Conservation (phyloP, 2,113 vertebrate species). For the Ptychochromis oligacanthus region DNA sequence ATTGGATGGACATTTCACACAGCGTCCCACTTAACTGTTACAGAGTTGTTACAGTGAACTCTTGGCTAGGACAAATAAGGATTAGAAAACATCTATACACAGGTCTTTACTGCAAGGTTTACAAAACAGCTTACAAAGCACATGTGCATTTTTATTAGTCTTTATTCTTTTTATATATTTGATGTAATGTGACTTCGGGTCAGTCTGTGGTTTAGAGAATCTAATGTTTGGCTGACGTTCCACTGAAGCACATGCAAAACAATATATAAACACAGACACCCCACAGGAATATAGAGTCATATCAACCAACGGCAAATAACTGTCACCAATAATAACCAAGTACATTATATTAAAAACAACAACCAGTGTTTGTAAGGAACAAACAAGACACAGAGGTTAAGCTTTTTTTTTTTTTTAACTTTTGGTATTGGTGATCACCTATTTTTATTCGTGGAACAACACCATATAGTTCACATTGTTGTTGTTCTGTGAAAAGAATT, state of each 20-base stretch:
- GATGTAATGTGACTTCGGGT: slow-evolving; percentile 19
- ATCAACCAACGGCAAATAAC: slow-evolving; percentile 3
- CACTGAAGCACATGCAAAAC: background rate
- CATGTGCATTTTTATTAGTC: background rate
- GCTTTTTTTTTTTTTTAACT: background rate
- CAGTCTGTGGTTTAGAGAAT: background rate
- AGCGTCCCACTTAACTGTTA: background rate
- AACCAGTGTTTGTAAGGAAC: background rate
- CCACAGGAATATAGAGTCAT: slow-evolving; percentile 5
- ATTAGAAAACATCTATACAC: slow-evolving; percentile 15
- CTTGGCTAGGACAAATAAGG: background rate
- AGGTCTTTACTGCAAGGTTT: background rate
- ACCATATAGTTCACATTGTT: background rate
- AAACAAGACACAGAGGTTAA: background rate
- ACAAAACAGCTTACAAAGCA: background rate
- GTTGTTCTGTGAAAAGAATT: background rate
- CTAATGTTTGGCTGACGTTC: background rate
- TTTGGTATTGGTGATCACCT: background rate
- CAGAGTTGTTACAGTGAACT: background rate
- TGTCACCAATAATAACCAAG: background rate
- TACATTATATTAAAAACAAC: background rate
- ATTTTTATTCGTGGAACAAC: background rate
- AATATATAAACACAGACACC: background rate
- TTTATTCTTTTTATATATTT: background rate
- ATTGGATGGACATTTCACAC: background rate